A percentile compares a stretch with the other conserved stretches of the same genome.
phyloP scores from a whole-genome alignment of 2,797 vertebrate species.

The Coregonus suidteri region DNA sequence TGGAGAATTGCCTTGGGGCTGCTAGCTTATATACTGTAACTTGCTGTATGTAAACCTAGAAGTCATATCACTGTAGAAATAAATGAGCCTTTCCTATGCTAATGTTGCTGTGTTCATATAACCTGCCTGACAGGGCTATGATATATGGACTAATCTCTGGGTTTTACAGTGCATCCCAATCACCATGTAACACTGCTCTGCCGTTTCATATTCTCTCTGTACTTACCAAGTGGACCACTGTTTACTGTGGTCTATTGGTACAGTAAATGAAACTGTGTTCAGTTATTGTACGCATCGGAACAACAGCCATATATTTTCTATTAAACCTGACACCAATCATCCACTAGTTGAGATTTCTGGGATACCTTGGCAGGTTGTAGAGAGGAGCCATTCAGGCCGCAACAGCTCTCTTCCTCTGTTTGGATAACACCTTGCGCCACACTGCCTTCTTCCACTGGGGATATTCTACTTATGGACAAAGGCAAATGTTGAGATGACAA shows the following conservation, averaged over 20 bases:
- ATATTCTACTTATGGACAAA: conserved; percentile 82
- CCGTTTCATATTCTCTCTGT: too few relatives aligned
- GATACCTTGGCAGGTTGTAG: conserved; percentile 90
- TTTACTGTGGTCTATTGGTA: too few relatives aligned
- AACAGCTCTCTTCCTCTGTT: conserved; percentile 92
- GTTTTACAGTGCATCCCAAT: conserved; percentile 32
- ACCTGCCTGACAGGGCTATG: conserved; percentile 7
- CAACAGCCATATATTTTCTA: neutral
- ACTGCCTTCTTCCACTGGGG: conserved; percentile 83
- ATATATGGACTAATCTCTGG: conserved; percentile 34
- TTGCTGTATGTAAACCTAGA: conserved; percentile 8
- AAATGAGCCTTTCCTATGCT: conserved; percentile 19
- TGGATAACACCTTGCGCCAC: conserved; percentile 88
- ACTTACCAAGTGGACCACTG: too few relatives aligned
- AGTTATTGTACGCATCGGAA: neutral
- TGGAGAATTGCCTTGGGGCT: neutral
- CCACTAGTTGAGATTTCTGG: neutral
- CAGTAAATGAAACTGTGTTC: too few relatives aligned
- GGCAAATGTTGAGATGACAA: conserved; percentile 12
- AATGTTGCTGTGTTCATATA: conserved; percentile 19
- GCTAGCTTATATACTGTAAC: neutral
- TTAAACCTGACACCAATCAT: neutral
- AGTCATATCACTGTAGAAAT: conserved; percentile 2
- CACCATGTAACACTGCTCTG: neutral
- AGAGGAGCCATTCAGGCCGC: conserved; percentile 95